phyloP scores from a whole-genome alignment of 1,140 invertebrate genomes.

The Euwallacea similis region DNA sequence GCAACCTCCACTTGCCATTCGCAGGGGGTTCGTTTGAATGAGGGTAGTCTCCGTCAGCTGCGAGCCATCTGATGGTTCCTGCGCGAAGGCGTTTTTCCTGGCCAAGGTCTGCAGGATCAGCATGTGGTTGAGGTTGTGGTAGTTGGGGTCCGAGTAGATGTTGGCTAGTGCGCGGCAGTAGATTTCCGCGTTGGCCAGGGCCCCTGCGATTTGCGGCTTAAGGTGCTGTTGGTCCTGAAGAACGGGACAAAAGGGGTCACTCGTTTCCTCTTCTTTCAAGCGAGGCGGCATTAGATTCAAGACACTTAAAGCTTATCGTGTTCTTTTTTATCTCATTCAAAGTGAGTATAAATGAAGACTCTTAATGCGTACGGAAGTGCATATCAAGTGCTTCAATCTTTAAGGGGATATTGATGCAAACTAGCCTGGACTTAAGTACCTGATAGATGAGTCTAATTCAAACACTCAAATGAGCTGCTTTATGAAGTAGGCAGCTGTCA shows the following conservation, averaged over 20 bases:
- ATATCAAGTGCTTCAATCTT: too few species aligned
- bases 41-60: conserved; percentile 94
- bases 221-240: conserved; percentile 89
- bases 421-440: too few species aligned
- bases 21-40: conserved; percentile 92
- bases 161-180: conserved; percentile 94
- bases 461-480: too few species aligned
- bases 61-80: conserved; percentile 75
- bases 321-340: too few species aligned
- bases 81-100: conserved; percentile 87
- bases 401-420: too few species aligned
- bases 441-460: too few species aligned
- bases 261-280: too few species aligned
- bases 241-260: conserved; percentile 19
- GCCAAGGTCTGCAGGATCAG: conserved; percentile 90
- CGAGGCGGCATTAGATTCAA: too few species aligned
- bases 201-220: conserved; percentile 89
- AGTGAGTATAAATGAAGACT: too few species aligned
- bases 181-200: conserved; percentile 91
- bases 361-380: too few species aligned
- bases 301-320: too few species aligned
- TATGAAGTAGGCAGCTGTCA: too few species aligned
- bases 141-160: conserved; percentile 96
- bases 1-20: conserved; percentile 72
- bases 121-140: conserved; percentile 92